phyloP scores from a whole-genome alignment of 1,140 invertebrate species.

The Cotesia chilonis region DNA sequence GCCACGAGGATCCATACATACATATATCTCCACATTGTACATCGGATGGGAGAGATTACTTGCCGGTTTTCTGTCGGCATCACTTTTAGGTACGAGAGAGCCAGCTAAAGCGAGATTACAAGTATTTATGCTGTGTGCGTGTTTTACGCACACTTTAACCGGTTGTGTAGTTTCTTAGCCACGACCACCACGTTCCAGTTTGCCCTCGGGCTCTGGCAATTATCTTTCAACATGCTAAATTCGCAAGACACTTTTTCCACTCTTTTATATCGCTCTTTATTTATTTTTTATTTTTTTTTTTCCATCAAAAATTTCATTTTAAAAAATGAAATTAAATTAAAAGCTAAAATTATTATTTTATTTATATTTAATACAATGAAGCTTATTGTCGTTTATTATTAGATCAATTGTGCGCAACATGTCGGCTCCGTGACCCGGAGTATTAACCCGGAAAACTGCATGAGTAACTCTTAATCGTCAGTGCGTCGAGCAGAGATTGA shows the following conservation, averaged over 20 bases:
- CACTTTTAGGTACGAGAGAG: slow-evolving; percentile 30
- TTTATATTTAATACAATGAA: no score
- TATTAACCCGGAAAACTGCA: not conserved
- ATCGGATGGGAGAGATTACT: slow-evolving; percentile 21
- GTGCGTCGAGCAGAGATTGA: not conserved
- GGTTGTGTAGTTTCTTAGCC: slow-evolving; percentile 30
- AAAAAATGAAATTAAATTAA: no score
- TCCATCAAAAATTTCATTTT: no score
- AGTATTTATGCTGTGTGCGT: slow-evolving; percentile 29
- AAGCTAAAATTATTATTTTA: no score
- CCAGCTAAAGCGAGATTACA: slow-evolving; percentile 5
- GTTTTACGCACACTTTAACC: slow-evolving; percentile 29
- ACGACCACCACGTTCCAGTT: slow-evolving; percentile 29
- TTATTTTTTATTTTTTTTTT: no score
- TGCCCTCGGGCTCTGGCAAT: slow-evolving; percentile 19
- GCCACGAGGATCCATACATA: not conserved
- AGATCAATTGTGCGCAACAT: not conserved
- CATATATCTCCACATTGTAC: not conserved
- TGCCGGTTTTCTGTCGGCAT: slow-evolving; percentile 17
- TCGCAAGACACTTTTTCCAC: slow-evolving; percentile 20
- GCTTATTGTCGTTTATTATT: no score
- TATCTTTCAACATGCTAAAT: slow-evolving; percentile 30
- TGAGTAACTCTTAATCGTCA: slow-evolving; percentile 8
- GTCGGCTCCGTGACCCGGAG: not conserved
- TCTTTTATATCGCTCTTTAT: not conserved